Percentiles rank a stretch among this genome's conserved stretches.
Evolutionary conservation across 2,113 vertebrate species (phyloP).

Genomic region (Amia ocellicauda): DNA sequence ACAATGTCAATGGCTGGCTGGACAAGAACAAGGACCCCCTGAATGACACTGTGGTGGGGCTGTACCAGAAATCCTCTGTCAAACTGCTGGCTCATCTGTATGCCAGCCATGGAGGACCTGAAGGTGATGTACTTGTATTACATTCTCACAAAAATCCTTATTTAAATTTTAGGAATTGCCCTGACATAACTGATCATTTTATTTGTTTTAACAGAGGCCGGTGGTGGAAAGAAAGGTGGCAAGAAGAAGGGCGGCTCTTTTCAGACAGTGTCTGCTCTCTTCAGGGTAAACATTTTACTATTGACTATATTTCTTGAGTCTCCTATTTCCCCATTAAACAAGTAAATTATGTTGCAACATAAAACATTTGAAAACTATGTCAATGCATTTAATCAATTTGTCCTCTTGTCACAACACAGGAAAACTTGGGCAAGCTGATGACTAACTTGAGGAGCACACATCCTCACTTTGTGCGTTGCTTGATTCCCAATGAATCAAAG

Average conservation of each 20-base stretch:
- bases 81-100: slow-evolving; percentile 64
- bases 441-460: slow-evolving; percentile 83
- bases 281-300: slow-evolving; percentile 70
- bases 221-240: slow-evolving; percentile 70
- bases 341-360: too few species aligned
- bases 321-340: too few species aligned
- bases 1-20: slow-evolving; percentile 66
- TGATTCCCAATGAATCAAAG: slow-evolving; percentile 93
- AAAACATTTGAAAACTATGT: too few species aligned
- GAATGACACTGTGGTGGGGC: slow-evolving; percentile 68
- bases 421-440: slow-evolving; percentile 92
- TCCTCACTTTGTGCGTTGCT: slow-evolving; percentile 87
- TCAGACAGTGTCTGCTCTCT: slow-evolving; percentile 90
- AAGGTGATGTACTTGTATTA: too few species aligned
- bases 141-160: too few species aligned
- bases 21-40: slow-evolving; percentile 76
- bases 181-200: too few species aligned
- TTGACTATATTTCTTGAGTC: too few species aligned
- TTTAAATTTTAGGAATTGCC: too few species aligned
- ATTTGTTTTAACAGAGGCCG: neutral
- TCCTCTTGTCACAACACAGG: slow-evolving; percentile 69
- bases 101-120: slow-evolving; percentile 31
- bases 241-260: slow-evolving; percentile 98
- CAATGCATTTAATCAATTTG: too few species aligned
- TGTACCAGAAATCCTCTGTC: slow-evolving; percentile 70